phyloP scores from a whole-genome alignment of 2,113 vertebrate species.

The Apteryx mantelli region DNA sequence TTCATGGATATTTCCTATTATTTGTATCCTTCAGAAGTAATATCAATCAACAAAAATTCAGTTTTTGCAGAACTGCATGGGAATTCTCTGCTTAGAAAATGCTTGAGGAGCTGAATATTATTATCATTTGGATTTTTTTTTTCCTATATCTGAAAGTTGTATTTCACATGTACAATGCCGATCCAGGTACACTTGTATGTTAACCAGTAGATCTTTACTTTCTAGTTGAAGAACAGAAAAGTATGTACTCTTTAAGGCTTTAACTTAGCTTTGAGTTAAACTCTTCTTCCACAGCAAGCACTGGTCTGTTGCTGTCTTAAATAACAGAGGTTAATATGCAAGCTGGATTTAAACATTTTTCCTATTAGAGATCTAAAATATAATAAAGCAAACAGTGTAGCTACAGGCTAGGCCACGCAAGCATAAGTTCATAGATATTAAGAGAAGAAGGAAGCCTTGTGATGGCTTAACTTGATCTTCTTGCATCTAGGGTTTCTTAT shows the following conservation, averaged over 20 bases:
- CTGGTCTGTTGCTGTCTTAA: not conserved
- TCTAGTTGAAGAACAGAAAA: not conserved
- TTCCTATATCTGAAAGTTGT: not conserved
- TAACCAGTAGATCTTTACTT: not conserved
- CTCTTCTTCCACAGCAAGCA: not conserved
- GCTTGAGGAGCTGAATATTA: not conserved
- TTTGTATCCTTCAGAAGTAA: not conserved
- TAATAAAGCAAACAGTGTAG: not conserved
- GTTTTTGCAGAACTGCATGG: not conserved
- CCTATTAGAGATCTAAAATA: not conserved
- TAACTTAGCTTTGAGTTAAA: not conserved
- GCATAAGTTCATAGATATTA: fast-evolving
- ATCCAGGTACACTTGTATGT: not conserved
- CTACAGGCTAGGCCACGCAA: not conserved
- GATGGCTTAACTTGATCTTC: not conserved
- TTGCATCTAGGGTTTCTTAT: not conserved
- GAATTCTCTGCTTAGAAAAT: not conserved
- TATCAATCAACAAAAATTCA: not conserved
- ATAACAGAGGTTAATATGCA: not conserved
- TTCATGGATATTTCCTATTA: not conserved
- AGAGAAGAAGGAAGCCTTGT: not conserved
- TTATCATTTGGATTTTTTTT: not conserved
- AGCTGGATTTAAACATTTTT: not conserved
- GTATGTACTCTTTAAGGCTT: not conserved
- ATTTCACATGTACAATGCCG: not conserved